phyloP scores from a whole-genome alignment of 2,888 invertebrate species.

The Bombylius major region DNA sequence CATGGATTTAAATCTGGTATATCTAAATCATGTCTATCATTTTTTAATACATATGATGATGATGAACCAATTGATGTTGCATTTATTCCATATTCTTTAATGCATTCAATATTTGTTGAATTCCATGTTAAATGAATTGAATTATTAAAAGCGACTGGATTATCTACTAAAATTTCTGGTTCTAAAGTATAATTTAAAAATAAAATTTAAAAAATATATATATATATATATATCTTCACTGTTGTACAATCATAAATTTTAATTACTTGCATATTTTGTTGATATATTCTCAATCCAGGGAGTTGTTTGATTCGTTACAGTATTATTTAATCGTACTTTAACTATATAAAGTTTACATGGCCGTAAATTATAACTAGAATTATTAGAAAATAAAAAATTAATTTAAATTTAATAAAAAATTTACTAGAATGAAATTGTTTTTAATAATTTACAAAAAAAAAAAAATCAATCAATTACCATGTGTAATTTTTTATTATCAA shows the following conservation, averaged over 20 bases:
- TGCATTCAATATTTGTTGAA: background rate
- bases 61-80: background rate
- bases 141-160: background rate
- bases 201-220: background rate
- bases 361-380: background rate
- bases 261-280: background rate
- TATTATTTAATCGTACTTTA: background rate
- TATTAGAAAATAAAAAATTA: background rate
- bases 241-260: background rate
- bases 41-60: background rate
- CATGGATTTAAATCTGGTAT: background rate
- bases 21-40: background rate
- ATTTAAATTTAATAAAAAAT: background rate
- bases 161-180: background rate
- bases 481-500: background rate
- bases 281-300: too few relatives aligned
- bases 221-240: too few relatives aligned
- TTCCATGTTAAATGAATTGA: background rate
- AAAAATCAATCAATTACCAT: background rate
- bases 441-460: background rate
- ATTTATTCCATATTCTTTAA: background rate
- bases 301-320: too few relatives aligned
- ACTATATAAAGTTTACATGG: background rate
- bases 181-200: background rate
- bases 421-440: background rate